Base-by-base conservation (phyloP, 2,113 vertebrate species). In the Silurus glanis region DNA sequence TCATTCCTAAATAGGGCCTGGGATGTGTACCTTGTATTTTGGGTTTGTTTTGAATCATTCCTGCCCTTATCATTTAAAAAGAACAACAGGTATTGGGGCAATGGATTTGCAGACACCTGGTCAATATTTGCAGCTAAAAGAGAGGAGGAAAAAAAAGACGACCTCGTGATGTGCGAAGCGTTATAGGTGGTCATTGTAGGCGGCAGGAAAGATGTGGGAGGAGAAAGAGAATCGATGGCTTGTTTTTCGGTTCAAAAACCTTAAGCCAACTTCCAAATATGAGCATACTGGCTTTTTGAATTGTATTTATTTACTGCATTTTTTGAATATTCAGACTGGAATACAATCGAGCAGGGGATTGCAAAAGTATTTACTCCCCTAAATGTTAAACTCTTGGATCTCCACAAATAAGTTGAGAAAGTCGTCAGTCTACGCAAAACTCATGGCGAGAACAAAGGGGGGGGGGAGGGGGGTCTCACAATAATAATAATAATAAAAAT, bases 111-210 rank as follows among this genome's bases (percentile, higher is more conserved):
- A 14, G 61, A 8, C 59, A 10, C 47, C n/a, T 37, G 10, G 45
- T 19, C 55, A 61, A 47, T 28, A 25, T 75, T 47, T 51, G 62
- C 21, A 81, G 82, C 82, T 76, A 83, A 23, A 75, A 51, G 64
- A 78, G 66, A 51, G 64, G 86, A 58, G 75, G 47, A 59, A 45
- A 88, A 89, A 81, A 89, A 62, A 90, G 81, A 82, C 90, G 88
- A 87, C 88, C 76, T 82, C 87, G 82, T 85, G 83, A 91, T 92
- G 87, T 83, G 82, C 83, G 87, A 87, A 79, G 85, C 83, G 86
- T 83, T 87, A 86, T 88, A 88, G 85, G 72, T 87, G 51, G 23
- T 16, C 55, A 4, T 47, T 83, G 87, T 82, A 64, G n/a, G 49
- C 53, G 49, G 53, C 25, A 80, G 90, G 83, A 69, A 83, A 74